Percentiles rank a stretch among this genome's conserved stretches.
These are phyloP conservation scores for Conus ventricosus DNA, from an alignment of 1,140 invertebrate genomes.

Conservation along the genomic window DNA sequence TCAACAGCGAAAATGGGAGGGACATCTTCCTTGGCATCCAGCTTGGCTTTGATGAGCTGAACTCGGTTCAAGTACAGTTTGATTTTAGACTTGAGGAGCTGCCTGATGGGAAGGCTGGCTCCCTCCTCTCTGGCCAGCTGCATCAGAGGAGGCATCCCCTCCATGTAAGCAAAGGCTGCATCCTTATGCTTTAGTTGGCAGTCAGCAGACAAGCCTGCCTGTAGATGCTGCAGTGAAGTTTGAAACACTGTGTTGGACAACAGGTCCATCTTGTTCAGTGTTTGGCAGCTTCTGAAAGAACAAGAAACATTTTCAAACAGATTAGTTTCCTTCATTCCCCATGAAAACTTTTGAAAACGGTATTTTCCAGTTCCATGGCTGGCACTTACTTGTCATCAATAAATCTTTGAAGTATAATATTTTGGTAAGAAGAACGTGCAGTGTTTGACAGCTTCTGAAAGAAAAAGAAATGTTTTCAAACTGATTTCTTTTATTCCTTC, in stretches of 20 bases:
- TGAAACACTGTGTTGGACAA: not conserved
- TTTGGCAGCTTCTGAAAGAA: too few relatives aligned
- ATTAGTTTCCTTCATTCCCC: too few relatives aligned
- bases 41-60: not conserved
- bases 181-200: not conserved
- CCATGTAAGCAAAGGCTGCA: not conserved
- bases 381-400: too few relatives aligned
- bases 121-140: constrained; percentile 1
- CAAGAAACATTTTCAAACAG: too few relatives aligned
- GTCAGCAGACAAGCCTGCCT: not conserved
- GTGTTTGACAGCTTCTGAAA: too few relatives aligned
- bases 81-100: not conserved
- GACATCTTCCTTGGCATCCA: not conserved
- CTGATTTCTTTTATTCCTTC: too few relatives aligned
- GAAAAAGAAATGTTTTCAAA: too few relatives aligned
- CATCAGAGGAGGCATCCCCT: not conserved
- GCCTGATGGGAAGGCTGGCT: not conserved
- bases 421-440: too few relatives aligned
- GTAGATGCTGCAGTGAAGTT: not conserved
- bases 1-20: not conserved
- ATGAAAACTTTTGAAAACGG: too few relatives aligned
- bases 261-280: not conserved
- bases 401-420: too few relatives aligned
- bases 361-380: too few relatives aligned
- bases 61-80: not conserved